Percentiles rank a stretch among this genome's conserved stretches.
Evolutionary conservation across 2,113 vertebrate species (phyloP).

Genomic region (Pelodiscus sinensis): DNA sequence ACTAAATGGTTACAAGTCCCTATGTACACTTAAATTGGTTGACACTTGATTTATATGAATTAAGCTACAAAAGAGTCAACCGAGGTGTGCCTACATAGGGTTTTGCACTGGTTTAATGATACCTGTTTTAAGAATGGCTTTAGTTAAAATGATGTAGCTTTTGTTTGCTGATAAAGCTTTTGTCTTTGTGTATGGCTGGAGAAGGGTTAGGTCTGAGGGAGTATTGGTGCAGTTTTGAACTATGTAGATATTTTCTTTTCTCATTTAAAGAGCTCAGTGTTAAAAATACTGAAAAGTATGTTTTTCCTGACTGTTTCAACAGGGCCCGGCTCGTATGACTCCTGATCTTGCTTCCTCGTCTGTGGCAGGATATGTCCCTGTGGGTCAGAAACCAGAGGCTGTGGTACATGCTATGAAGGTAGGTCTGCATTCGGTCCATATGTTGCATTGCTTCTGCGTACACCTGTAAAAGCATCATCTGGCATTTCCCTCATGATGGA

Average conservation of each 20-base stretch:
- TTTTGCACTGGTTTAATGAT: background rate
- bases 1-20: background rate
- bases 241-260: background rate
- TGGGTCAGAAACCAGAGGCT: slow-evolving; percentile 92
- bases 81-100: background rate
- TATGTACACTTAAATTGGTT: background rate
- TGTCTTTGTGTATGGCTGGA: background rate
- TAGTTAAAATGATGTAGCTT: background rate
- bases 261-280: background rate
- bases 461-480: background rate
- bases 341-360: slow-evolving; percentile 88
- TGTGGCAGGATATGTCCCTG: slow-evolving; percentile 84
- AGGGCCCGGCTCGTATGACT: slow-evolving; percentile 85
- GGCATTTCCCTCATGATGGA: background rate
- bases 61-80: background rate
- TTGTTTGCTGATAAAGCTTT: background rate
- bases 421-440: background rate
- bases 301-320: slow-evolving; percentile 9
- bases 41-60: background rate
- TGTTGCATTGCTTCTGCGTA: fast-evolving
- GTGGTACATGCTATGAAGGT: slow-evolving; percentile 98
- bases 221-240: background rate
- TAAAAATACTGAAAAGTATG: background rate
- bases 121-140: background rate
- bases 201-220: background rate